Percentiles rank a stretch among this genome's conserved stretches.
phyloP scores from a whole-genome alignment of 2,797 vertebrate genomes.

The Naso thynnoides region DNA sequence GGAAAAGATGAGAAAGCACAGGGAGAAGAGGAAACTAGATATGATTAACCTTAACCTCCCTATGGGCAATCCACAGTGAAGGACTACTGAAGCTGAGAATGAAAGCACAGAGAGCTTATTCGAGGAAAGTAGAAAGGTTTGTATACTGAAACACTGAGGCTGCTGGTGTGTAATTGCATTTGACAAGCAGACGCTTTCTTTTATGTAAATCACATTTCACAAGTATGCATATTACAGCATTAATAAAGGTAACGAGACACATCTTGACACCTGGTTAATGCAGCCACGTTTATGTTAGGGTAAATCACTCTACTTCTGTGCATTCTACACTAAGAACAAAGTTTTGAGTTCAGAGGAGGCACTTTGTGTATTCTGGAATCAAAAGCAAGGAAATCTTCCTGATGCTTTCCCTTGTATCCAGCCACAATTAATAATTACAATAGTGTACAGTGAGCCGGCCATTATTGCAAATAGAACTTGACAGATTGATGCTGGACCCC shows the following conservation, averaged over 20 bases:
- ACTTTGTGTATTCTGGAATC: constrained; percentile 33
- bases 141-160: constrained; percentile 10
- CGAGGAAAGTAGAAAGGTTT: constrained; percentile 43
- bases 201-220: constrained; percentile 36
- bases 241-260: constrained; percentile 38
- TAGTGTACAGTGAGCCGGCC: too few relatives aligned
- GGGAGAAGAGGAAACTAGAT: constrained; percentile 61
- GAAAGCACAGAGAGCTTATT: constrained; percentile 51
- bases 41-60: constrained; percentile 82
- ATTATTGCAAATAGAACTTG: too few relatives aligned
- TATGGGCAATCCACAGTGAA: constrained; percentile 61
- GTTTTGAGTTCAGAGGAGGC: constrained; percentile 22
- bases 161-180: constrained; percentile 18
- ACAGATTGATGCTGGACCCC: too few relatives aligned
- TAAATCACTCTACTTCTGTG: constrained; percentile 20
- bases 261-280: constrained; percentile 10
- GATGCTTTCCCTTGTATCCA: constrained; percentile 19
- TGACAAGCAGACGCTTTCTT: constrained; percentile 34
- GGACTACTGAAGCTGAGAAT: constrained; percentile 46
- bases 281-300: constrained; percentile 17
- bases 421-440: too few relatives aligned
- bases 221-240: constrained; percentile 42
- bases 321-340: constrained; percentile 11
- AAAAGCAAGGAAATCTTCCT: constrained; percentile 15
- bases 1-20: constrained; percentile 52